Base-by-base conservation (phyloP, 2,888 invertebrate species). In the Allacma fusca region DNA sequence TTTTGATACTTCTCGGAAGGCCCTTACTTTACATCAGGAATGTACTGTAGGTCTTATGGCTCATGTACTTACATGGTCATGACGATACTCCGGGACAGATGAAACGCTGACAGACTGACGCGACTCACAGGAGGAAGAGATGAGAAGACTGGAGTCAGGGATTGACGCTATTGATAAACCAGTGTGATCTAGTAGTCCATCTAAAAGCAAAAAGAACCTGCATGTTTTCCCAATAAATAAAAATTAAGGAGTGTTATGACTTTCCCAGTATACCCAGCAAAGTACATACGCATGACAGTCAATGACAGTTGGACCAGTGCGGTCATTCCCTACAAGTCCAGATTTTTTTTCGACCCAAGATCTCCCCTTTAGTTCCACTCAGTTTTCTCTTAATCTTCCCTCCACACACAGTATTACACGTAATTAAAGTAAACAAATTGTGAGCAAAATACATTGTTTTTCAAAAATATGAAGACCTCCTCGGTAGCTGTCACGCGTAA, bases 111-210 rank as follows among this genome's bases (percentile, higher is more conserved):
- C 50, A n/a, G 16, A 50, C 7, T 19, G 50, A 50, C 50, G 50
- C 50, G 19, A 2, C 50, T 50, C n/a, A 9, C 16, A n/a, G n/a
- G n/a, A 50, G 50, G 50, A 40, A 40, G 13, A 40, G 40, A 40
- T 50, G 16, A n/a, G 7, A 50, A 16, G 50, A 50, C 19, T 50
- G 50, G 50, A 50, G 50, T 50, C 1, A 50, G 50, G n/a, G 9
- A 19, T 50, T 50, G 50, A 50, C 50, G 50, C 19, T n/a, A 50
- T 50, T 5, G 50, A 50, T 50, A 50, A 50, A 50, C 50, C 50
- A 50, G 50, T 50, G 19, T n/a, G 50, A 50, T 50, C 50, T 16
- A 50, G 50, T 12, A 16, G 50, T 13, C n/a, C n/a, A n/a, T n/a
- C 34, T 34, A 9, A 34, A 9, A 9, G 34, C 34, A 40, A 13